These are phyloP conservation scores for Clunio marinus DNA, from an alignment of 2,888 invertebrate genomes.

Conservation along the genomic window DNA sequence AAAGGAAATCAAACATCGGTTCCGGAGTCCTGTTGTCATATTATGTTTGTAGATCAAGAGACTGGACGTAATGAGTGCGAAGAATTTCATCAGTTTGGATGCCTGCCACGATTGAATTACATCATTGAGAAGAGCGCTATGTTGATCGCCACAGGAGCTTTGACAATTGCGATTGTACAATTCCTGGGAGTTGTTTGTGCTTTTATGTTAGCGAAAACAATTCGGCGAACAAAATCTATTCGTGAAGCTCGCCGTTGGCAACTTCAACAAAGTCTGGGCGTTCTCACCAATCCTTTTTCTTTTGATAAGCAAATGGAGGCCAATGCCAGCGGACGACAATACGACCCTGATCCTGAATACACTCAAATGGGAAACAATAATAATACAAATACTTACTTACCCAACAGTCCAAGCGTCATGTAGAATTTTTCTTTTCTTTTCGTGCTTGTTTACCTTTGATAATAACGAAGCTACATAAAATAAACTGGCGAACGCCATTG, in stretches of 20 bases:
- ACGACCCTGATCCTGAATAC: constrained; percentile 46
- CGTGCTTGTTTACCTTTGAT: neutral
- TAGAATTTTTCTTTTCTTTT: constrained; percentile 42
- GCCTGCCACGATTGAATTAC: constrained; percentile 58
- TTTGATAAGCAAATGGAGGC: constrained; percentile 24
- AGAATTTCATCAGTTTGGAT: constrained; percentile 53
- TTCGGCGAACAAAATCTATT: constrained; percentile 71
- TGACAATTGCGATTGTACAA: constrained; percentile 79
- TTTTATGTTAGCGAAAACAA: constrained; percentile 79
- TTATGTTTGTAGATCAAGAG: constrained; percentile 42
- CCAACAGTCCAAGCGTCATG: constrained; percentile 50
- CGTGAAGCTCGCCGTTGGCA: constrained; percentile 68
- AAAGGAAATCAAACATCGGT: constrained; percentile 42
- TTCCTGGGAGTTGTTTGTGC: constrained; percentile 84
- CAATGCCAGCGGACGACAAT: constrained; percentile 44
- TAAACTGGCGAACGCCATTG: neutral
- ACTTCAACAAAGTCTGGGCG: constrained; percentile 50
- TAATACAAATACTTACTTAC: constrained; percentile 47
- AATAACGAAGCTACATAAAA: constrained; percentile 11
- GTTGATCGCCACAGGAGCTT: constrained; percentile 67
- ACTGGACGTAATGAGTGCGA: constrained; percentile 44
- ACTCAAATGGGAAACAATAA: constrained; percentile 47
- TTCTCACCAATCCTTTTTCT: constrained; percentile 42
- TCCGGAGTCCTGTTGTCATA: constrained; percentile 59
- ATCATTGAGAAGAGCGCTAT: constrained; percentile 68